Evolutionary conservation across 1,140 invertebrate species (phyloP), one percentile per base, ranked within the genome.

Genomic region (Pseudachorutes palmiensis): DNA sequence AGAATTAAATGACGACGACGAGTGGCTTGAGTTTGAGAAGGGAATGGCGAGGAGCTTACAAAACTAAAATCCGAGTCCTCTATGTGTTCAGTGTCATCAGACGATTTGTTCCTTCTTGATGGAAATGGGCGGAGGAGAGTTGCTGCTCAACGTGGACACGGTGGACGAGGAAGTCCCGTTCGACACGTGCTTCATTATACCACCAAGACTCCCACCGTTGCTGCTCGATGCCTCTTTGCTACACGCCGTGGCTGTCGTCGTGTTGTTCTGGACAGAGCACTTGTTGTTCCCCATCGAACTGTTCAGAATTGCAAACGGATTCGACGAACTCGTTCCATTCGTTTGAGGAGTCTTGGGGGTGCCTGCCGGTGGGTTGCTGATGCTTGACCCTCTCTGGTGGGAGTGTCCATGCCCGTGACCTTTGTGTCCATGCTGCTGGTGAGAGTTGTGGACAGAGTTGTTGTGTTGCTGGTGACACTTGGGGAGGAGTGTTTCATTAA

Each of bases 51-150:
- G 32, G 12, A 12, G 9, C 9, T 45, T 45, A 12, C 36, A 45
- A 45, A 45, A 45, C 19, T 45, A 45, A 45, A 45, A 9, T 12
- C 36, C 36, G 36, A 12, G 36, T 19, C n/a, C n/a, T n/a, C n/a
- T n/a, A n/a, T n/a, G n/a, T n/a, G n/a, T n/a, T n/a, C n/a, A n/a
- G n/a, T n/a, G 3, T 63, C 2, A 63, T 70, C 68, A 74, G 58
- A 74, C 72, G 63, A 74, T 74, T 68, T 74, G 72, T 62, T 74
- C 72, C 59, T 74, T 74, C 60, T 74, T 74, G 2, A 67, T 69
- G 2, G 70, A 69, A n/a, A 74, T 74, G 16, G 72, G 72, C 36
- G 67, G 72, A 33, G 69, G 48, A 14, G 51, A 24, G 51, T 55
- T 55, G 49, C 51, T 65, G 33, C 58, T 68, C 12, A 31, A 48